These are phyloP conservation scores for Torymus texanus DNA, from an alignment of 2,888 invertebrate species.

Conservation along the genomic window DNA sequence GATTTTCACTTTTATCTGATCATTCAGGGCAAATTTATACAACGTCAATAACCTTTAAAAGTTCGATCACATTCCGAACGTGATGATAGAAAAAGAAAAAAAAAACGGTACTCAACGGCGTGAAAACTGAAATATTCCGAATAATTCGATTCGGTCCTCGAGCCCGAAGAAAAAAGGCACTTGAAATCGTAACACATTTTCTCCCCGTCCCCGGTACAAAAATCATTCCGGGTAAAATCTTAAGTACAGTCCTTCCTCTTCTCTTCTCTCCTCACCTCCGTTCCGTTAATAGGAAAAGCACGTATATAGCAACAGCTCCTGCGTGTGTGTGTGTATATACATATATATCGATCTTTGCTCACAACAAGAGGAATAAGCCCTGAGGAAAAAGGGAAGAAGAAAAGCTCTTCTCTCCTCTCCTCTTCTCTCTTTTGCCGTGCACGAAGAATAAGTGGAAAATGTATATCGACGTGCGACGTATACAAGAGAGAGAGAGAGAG, in stretches of 20 bases:
- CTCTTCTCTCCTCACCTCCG: too few relatives aligned
- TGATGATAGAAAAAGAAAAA: too few relatives aligned
- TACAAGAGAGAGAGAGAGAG: not conserved
- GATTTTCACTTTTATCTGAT: too few relatives aligned
- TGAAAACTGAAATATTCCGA: not conserved
- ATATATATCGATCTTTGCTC: not conserved
- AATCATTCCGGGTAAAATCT: conserved; percentile 18
- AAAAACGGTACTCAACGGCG: too few relatives aligned
- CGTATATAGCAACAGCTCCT: conserved; percentile 12
- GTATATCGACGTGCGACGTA: not conserved
- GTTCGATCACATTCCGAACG: too few relatives aligned
- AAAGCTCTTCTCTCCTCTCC: not conserved
- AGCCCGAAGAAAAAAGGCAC: not conserved
- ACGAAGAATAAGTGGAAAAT: not conserved
- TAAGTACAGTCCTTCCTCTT: conserved; percentile 8
- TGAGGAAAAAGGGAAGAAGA: not conserved
- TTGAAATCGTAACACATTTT: not conserved
- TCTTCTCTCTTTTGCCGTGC: not conserved
- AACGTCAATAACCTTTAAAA: not conserved
- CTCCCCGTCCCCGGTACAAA: not conserved
- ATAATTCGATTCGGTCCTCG: not conserved
- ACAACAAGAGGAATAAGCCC: not conserved
- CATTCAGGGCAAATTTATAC: too few relatives aligned
- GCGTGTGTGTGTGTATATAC: too few relatives aligned
- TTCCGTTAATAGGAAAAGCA: not conserved